Evolutionary conservation across 1,140 invertebrate genomes (phyloP).

Genomic region (Venturia canescens): DNA sequence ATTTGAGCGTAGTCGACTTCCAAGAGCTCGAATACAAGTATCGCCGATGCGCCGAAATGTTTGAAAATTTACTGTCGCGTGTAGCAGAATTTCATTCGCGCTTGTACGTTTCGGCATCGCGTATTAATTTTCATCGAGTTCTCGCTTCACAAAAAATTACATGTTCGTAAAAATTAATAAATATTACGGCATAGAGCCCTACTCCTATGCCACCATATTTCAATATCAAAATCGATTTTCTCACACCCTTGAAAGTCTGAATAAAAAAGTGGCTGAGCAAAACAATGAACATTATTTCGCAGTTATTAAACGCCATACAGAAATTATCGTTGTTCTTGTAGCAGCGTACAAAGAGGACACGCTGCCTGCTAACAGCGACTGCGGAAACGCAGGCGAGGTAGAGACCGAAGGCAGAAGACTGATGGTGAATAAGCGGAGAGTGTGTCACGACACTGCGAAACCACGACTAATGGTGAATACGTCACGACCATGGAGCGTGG

Average conservation of each 20-base stretch:
- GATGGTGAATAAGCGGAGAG: conserved; percentile 9
- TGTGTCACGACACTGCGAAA: conserved; percentile 6
- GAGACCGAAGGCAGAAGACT: neutral
- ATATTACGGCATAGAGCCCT: too few species aligned
- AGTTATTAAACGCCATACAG: neutral
- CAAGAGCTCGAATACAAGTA: too few species aligned
- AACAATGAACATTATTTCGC: neutral
- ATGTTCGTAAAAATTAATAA: too few species aligned
- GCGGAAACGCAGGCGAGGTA: neutral
- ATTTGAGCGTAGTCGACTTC: too few species aligned
- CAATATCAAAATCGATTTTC: neutral
- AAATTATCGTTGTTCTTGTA: neutral
- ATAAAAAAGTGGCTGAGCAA: neutral
- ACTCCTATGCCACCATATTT: too few species aligned
- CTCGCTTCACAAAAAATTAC: too few species aligned
- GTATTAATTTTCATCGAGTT: too few species aligned
- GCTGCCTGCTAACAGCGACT: neutral
- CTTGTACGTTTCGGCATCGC: too few species aligned
- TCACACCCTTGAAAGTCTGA: neutral
- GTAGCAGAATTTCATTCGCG: too few species aligned
- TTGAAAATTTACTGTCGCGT: too few species aligned
- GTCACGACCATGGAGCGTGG: neutral
- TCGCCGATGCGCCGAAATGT: too few species aligned
- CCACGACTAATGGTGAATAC: conserved; percentile 30
- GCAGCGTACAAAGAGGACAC: neutral